Evolutionary conservation across 2,888 invertebrate genomes (phyloP).

Genomic region (Cheilosia scutellata): DNA sequence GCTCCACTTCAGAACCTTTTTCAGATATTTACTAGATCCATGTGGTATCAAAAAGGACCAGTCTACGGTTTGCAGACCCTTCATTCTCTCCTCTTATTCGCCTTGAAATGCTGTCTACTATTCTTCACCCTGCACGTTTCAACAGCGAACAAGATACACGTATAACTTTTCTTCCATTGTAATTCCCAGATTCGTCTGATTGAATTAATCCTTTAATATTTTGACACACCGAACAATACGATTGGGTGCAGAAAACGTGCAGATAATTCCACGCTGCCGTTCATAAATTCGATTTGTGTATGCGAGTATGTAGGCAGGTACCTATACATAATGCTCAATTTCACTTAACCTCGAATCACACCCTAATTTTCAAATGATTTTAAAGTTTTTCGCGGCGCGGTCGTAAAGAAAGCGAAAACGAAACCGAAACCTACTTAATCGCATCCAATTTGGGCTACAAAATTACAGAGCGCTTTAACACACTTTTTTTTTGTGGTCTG

Average conservation of each 20-base stretch:
- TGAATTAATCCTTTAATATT: conserved; percentile 8
- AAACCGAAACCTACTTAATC: conserved; percentile 32
- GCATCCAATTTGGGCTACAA: conserved; percentile 51
- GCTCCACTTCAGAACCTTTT: too few relatives aligned
- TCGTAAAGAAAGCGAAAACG: conserved; percentile 46
- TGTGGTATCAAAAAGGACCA: too few relatives aligned
- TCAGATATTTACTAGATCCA: too few relatives aligned
- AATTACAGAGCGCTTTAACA: conserved; percentile 64
- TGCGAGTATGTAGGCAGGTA: too few relatives aligned
- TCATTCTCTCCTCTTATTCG: too few relatives aligned
- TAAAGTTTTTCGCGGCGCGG: conserved; percentile 14
- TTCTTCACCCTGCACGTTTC: too few relatives aligned
- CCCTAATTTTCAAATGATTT: conserved; percentile 45
- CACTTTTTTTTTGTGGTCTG: conserved; percentile 16
- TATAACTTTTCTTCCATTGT: background rate
- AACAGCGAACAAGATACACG: too few relatives aligned
- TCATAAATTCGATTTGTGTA: background rate
- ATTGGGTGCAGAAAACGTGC: conserved; percentile 12
- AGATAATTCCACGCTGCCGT: conserved; percentile 7
- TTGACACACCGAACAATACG: conserved; percentile 15
- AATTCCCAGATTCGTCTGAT: conserved; percentile 1
- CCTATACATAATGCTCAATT: conserved; percentile 9
- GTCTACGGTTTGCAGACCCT: too few relatives aligned
- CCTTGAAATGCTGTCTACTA: too few relatives aligned
- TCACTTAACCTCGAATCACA: conserved; percentile 38